Evolutionary conservation across 2,888 invertebrate genomes (phyloP), one percentile per base, ranked within the genome.

Genomic region (Andricus curvator): DNA sequence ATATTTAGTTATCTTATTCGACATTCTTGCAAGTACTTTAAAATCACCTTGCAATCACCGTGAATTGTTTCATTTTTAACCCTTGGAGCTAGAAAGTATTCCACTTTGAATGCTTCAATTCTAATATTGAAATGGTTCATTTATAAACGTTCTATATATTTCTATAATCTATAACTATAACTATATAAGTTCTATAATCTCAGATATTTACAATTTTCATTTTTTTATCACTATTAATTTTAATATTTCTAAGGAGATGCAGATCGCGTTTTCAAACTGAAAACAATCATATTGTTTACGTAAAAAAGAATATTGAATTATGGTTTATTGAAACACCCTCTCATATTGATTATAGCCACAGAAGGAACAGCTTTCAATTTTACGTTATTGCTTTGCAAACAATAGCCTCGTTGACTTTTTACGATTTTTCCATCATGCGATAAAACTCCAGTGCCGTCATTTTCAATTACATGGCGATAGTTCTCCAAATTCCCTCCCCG

Each of bases 351-450:
- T 51, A 56, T 33, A 62, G 3, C n/a, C n/a, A 1, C 44, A 56
- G 25, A n/a, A 68, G n/a, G 9, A 67, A 33, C 33, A 56, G 33
- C 20, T 56, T 56, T 33, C 74, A 56, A 74, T 74, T 74, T 48
- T 74, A 56, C 33, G 51, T 74, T 74, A 74, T 33, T 74, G n/a
- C 56, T 33, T 33, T 29, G 56, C 13, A 74, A 74, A 74, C 51
- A 29, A 13, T 25, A 68, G 48, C 48, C 15, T 13, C 33, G 29
- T 48, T 51, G 29, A 20, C 9, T 29, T 70, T 70, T 48, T 51
- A 44, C 70, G 70, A 70, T 51, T 70, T 48, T 51, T 51, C 48
- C 5, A 70, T 70, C 33, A 70, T 51, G 20, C 11, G 48, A 70
- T 51, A 29, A 29, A 68, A 17, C 48, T 29, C 29, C 1, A 25